Conservation (phyloP, 2,113 vertebrate species). For the Isichthys henryi region DNA sequence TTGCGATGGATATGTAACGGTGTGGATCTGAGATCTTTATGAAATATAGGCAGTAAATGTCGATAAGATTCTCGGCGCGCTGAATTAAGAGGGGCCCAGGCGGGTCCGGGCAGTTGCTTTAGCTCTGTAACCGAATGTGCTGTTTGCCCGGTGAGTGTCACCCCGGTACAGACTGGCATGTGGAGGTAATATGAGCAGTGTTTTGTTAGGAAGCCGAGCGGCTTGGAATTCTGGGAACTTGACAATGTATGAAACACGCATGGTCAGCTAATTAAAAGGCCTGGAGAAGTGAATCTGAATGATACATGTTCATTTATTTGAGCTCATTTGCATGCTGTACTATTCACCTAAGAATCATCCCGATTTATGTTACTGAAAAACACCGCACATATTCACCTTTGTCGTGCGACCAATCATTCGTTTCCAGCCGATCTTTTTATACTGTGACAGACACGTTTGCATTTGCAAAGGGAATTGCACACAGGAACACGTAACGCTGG, state of each 20-base stretch:
- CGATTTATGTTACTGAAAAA: background rate
- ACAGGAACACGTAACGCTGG: background rate
- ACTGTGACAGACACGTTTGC: background rate
- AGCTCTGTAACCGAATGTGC: background rate
- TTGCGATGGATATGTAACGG: conserved; percentile 1
- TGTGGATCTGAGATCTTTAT: background rate
- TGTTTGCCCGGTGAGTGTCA: conserved; percentile 14
- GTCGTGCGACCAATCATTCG: background rate
- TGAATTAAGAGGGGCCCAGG: background rate
- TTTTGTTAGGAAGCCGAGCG: background rate
- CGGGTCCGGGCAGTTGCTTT: background rate
- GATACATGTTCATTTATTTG: background rate
- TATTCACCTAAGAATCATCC: background rate
- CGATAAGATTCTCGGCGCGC: background rate
- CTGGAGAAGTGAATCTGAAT: background rate
- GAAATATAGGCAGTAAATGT: background rate
- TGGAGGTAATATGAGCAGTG: background rate
- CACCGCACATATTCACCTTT: background rate
- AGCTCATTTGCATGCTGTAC: background rate
- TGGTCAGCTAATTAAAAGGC: background rate
- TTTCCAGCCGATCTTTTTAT: background rate
- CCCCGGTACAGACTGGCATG: background rate
- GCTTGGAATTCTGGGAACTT: background rate
- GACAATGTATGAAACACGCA: background rate
- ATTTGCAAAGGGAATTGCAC: background rate